Evolutionary conservation across 2,797 vertebrate genomes (phyloP).

Genomic region (Epinephelus malabaricus): DNA sequence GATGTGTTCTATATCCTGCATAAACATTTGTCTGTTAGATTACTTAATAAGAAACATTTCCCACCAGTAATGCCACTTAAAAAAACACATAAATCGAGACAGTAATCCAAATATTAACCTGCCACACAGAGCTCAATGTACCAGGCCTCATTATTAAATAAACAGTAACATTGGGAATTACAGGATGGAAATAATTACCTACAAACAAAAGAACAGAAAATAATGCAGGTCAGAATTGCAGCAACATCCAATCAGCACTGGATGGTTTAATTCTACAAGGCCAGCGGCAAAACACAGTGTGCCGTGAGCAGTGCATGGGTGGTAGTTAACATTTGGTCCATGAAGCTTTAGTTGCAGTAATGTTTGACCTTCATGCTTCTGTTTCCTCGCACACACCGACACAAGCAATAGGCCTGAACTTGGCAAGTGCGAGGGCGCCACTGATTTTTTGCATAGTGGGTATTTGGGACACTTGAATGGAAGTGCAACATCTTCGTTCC

Average conservation of each 20-base stretch:
- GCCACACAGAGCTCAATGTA: not conserved
- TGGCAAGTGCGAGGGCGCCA: not conserved
- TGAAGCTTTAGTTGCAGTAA: conserved; percentile 5
- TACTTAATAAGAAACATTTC: conserved; percentile 9
- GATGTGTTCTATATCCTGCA: not conserved
- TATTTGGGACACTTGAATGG: no score
- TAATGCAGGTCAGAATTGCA: conserved; percentile 30
- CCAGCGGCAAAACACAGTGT: not conserved
- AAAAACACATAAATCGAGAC: not conserved
- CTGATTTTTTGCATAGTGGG: not conserved
- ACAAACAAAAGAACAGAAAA: conserved; percentile 27
- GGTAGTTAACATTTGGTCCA: conserved; percentile 11
- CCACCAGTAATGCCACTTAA: not conserved
- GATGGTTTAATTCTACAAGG: conserved; percentile 19
- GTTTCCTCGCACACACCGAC: not conserved
- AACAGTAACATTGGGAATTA: conserved; percentile 16
- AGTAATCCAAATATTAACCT: conserved; percentile 29
- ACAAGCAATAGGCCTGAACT: not conserved
- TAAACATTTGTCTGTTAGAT: not conserved
- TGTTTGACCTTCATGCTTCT: conserved; percentile 18
- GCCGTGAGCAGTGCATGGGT: not conserved
- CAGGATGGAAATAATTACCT: conserved; percentile 21
- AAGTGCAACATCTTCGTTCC: not conserved
- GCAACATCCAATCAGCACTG: conserved; percentile 13
- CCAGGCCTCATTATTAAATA: conserved; percentile 9